Evolutionary conservation across 2,888 invertebrate species (phyloP).

Genomic region (Creontiades dilutus): DNA sequence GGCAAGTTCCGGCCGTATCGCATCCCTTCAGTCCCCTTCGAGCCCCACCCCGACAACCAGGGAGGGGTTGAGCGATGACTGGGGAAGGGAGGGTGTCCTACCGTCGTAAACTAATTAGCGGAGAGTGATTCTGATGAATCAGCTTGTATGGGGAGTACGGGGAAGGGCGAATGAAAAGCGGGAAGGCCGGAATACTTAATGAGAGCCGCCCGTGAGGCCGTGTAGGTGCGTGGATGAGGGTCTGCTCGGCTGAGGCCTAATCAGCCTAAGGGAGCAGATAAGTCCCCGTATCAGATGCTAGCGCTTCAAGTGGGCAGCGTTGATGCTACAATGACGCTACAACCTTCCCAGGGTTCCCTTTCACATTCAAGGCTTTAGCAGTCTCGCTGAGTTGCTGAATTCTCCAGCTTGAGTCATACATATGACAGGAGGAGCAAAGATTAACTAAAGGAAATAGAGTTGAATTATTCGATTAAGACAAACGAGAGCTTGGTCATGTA

Average conservation of each 20-base stretch:
- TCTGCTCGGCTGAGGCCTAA: not conserved
- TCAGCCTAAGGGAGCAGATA: not conserved
- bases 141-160: not conserved
- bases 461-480: too few species aligned
- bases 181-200: not conserved
- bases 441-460: too few species aligned
- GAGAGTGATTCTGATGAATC: constrained; percentile 36
- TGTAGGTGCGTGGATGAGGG: not conserved
- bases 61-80: too few species aligned
- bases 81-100: not conserved
- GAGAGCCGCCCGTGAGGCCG: not conserved
- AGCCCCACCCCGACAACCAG: too few species aligned
- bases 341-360: not conserved
- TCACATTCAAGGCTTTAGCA: not conserved
- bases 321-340: not conserved
- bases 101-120: constrained; percentile 36
- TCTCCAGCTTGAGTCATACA: too few species aligned
- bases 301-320: constrained; percentile 24
- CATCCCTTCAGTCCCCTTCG: not conserved
- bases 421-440: too few species aligned
- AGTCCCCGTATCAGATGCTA: not conserved
- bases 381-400: too few species aligned
- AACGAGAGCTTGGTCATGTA: too few species aligned
- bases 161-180: not conserved
- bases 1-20: constrained; percentile 20